phyloP scores from a whole-genome alignment of 1,140 invertebrate genomes.

The Aplysia californica region DNA sequence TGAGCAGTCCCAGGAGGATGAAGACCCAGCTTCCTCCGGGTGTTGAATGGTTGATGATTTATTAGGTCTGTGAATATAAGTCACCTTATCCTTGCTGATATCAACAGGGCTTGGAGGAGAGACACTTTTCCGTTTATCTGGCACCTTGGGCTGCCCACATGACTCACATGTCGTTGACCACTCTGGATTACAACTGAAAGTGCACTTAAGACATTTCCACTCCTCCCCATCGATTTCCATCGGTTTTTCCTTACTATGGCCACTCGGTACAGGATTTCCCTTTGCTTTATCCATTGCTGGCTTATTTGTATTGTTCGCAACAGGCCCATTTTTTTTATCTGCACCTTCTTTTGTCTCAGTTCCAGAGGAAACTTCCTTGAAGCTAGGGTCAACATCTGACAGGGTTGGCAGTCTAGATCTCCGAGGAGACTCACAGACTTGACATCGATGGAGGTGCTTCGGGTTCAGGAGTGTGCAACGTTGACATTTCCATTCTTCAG shows the following conservation, averaged over 20 bases:
- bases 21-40: not conserved
- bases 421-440: slow-evolving; percentile 49
- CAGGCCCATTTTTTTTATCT: too few relatives aligned
- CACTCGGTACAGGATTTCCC: too few relatives aligned
- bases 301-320: too few relatives aligned
- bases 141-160: slow-evolving; percentile 34
- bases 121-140: not conserved
- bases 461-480: slow-evolving; percentile 44
- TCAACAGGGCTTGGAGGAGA: slow-evolving; percentile 36
- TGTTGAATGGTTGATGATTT: not conserved
- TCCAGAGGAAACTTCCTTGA: too few relatives aligned
- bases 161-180: slow-evolving; percentile 43
- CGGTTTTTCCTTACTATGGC: too few relatives aligned
- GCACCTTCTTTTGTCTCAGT: too few relatives aligned
- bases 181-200: slow-evolving; percentile 49
- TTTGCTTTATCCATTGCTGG: too few relatives aligned
- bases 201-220: slow-evolving; percentile 54
- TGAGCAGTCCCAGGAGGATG: slow-evolving; percentile 37
- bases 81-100: slow-evolving; percentile 29
- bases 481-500: slow-evolving; percentile 35
- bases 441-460: slow-evolving; percentile 27
- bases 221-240: slow-evolving; percentile 39
- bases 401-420: slow-evolving; percentile 44
- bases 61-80: slow-evolving; percentile 23
- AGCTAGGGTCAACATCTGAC: slow-evolving; percentile 7